A percentile compares a stretch with the other conserved stretches of the same genome.
phyloP scores from a whole-genome alignment of 2,888 invertebrate species.

The Harpalus rubripes region DNA sequence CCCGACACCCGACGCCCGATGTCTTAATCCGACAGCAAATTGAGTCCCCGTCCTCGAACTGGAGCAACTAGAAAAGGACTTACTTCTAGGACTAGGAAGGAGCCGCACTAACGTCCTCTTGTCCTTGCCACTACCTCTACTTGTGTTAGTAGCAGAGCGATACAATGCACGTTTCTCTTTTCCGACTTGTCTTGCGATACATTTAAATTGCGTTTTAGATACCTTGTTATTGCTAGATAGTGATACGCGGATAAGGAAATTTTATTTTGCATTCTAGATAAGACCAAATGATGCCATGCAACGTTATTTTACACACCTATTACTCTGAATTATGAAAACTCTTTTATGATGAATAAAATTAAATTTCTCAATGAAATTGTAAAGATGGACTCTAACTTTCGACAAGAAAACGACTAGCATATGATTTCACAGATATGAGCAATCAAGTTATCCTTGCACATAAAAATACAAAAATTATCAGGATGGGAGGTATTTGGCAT shows the following conservation, averaged over 20 bases:
- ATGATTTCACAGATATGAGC: neutral
- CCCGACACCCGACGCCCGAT: constrained; percentile 75
- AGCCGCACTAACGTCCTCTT: neutral
- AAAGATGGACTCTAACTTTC: neutral
- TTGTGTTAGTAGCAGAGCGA: neutral
- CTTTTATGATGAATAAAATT: neutral
- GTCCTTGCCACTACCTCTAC: neutral
- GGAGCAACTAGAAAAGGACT: constrained; percentile 17
- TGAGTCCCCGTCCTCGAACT: constrained; percentile 74
- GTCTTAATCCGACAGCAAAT: constrained; percentile 78
- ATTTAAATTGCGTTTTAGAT: constrained; percentile 47
- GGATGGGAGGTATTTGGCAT: no score
- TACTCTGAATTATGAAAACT: constrained; percentile 2
- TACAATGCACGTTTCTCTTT: constrained; percentile 7
- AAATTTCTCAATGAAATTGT: neutral
- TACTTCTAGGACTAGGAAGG: constrained; percentile 15
- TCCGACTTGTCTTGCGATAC: constrained; percentile 28
- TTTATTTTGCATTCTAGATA: constrained; percentile 29
- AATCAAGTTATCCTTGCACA: neutral
- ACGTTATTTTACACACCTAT: neutral
- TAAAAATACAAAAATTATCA: no score
- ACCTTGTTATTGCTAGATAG: constrained; percentile 43
- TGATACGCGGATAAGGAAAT: constrained; percentile 26
- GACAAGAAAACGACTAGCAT: neutral
- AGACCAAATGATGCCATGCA: constrained; percentile 6